Base-by-base conservation (phyloP, 1,140 invertebrate species). In the Drosophila hydei region DNA sequence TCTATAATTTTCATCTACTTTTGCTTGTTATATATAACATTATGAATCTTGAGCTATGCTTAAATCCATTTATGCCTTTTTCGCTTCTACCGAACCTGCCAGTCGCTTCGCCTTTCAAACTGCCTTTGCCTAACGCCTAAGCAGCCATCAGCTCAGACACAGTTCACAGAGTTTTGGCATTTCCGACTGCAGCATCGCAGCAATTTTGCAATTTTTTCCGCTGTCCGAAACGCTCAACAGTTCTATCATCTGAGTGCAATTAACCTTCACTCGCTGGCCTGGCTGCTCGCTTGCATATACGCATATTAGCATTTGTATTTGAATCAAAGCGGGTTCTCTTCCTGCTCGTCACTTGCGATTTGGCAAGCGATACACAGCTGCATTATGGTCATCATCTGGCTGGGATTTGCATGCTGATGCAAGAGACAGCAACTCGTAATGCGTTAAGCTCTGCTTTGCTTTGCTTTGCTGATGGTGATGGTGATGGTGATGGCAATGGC, bases 311-410 rank as follows among this genome's bases (percentile, higher is more conserved):
- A 21, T 19, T 65, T n/a, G 63, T 25, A 48, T 69, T 54, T 69
- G 50, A 69, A 47, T 62, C 60, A 23, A 62, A 27, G 11, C 51
- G 23, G 12, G 27, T 47, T 61, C 48, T 33, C 65, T 63, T 55
- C 51, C 67, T 63, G 60, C 60, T 63, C 51, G 42, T 70, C 67
- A 70, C 60, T 50, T 64, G 60, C 48, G 27, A 69, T 52, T 69
- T 52, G 48, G 47, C 65, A 33, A 55, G 33, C 30, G 60, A 55
- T 70, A 71, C 43, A 18, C 68, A 71, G 68, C 68, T 71, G 68
- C 68, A 65, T 70, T 64, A 56, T 64, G 68, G 16, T 36, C 60
- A 64, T 71, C 68, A 58, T 71, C 61, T 71, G 68, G 61, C 60
- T 42, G 51, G 50, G 61, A 58, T 65, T 65, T 71, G 61, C 50